Evolutionary conservation across 92 coral and sea anemone species (phyloP).

Genomic region (Ricordea florida): DNA sequence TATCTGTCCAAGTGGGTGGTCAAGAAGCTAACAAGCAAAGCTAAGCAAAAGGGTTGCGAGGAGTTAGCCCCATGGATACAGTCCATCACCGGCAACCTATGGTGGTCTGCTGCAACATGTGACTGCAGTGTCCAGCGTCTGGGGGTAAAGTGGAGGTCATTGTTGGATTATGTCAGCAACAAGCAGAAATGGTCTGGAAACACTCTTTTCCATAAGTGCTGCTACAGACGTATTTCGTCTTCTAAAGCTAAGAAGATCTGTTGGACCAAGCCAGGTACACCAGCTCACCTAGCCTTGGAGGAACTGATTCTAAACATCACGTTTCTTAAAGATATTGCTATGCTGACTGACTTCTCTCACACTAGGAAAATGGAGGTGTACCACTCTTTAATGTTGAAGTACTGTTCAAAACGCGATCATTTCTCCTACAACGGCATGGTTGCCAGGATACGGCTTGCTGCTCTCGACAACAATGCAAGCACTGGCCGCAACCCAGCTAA

Average conservation of each 20-base stretch:
- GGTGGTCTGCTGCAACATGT: too few relatives aligned
- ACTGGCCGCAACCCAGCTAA: too few relatives aligned
- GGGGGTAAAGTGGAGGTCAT: too few relatives aligned
- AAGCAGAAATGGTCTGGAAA: slow-evolving; percentile 9
- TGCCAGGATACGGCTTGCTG: slow-evolving; percentile 54
- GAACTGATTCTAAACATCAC: slow-evolving; percentile 27
- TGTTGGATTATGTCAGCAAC: slow-evolving; percentile 28
- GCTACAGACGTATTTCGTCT: slow-evolving; percentile 6
- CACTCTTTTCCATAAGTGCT: slow-evolving; percentile 27
- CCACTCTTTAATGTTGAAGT: slow-evolving; percentile 25
- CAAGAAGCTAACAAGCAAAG: too few relatives aligned
- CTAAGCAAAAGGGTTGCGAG: too few relatives aligned
- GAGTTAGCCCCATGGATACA: too few relatives aligned
- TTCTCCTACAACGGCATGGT: slow-evolving; percentile 54
- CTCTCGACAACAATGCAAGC: slow-evolving; percentile 39
- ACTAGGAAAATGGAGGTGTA: slow-evolving; percentile 19
- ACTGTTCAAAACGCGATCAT: slow-evolving; percentile 48
- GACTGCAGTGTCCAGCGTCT: too few relatives aligned
- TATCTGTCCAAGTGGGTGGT: slow-evolving; percentile 5
- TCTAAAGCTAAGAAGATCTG: slow-evolving; percentile 1
- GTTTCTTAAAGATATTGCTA: slow-evolving; percentile 31
- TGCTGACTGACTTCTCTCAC: slow-evolving; percentile 36
- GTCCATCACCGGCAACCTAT: too few relatives aligned
- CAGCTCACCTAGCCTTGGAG: slow-evolving; percentile 32
- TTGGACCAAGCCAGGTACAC: slow-evolving; percentile 28